Evolutionary conservation across 2,888 invertebrate species (phyloP).

Genomic region (Tiphia femorata): DNA sequence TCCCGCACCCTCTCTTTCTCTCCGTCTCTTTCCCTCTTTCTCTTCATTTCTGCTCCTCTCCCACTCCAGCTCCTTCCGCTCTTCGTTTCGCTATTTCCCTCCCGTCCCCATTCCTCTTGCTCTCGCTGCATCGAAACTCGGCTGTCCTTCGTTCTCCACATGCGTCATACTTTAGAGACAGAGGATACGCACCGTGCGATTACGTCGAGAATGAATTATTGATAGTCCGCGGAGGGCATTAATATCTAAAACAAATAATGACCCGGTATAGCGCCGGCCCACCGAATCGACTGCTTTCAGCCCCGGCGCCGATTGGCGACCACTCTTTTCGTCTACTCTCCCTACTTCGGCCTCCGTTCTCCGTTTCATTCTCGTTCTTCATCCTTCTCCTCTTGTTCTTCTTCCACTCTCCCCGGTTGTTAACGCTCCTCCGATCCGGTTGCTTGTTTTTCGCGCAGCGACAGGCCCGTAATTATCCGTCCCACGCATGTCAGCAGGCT

Average conservation of each 20-base stretch:
- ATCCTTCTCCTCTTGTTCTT: not conserved
- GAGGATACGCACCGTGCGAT: constrained; percentile 54
- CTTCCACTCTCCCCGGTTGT: not conserved
- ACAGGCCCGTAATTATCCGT: constrained; percentile 4
- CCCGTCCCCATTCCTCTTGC: not conserved
- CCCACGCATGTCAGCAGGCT: not conserved
- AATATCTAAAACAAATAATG: constrained; percentile 61
- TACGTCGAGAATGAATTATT: constrained; percentile 61
- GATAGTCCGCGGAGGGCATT: constrained; percentile 59
- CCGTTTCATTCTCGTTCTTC: not conserved
- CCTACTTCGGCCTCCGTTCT: constrained; percentile 5
- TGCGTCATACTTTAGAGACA: constrained; percentile 41
- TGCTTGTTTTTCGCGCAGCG: constrained; percentile 4
- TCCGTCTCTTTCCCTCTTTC: constrained; percentile 17
- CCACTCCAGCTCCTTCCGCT: not conserved
- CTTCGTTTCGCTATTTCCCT: constrained; percentile 29
- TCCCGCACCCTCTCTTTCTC: constrained; percentile 41
- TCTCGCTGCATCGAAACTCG: not conserved
- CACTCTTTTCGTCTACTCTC: not conserved
- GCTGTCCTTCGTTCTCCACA: constrained; percentile 14
- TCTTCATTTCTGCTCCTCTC: not conserved
- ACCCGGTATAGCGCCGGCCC: constrained; percentile 31
- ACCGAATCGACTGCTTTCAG: constrained; percentile 11
- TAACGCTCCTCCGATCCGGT: not conserved
- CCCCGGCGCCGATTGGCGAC: not conserved